Conservation (phyloP, 1,140 invertebrate species). For the Drosophila sp. region DNA sequence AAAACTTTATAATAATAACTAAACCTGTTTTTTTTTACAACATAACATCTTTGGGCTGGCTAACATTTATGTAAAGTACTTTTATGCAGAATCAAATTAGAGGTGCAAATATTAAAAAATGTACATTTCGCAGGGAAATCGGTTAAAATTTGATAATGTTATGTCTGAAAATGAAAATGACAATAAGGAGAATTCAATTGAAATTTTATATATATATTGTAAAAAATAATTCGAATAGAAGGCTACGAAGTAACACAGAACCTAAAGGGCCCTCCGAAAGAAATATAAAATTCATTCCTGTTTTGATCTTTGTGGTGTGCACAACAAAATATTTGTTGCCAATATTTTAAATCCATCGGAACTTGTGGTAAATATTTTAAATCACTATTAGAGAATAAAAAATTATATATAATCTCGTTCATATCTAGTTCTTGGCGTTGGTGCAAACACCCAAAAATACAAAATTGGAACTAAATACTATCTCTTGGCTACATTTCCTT, state of each 20-base stretch:
- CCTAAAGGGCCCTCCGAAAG: background rate
- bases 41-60: no score
- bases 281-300: slow-evolving; percentile 22
- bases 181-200: no score
- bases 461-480: background rate
- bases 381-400: background rate
- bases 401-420: background rate
- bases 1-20: slow-evolving; percentile 6
- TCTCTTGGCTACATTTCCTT: background rate
- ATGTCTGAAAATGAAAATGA: no score
- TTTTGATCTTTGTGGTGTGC: slow-evolving; percentile 34
- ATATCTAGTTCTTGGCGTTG: slow-evolving; percentile 5
- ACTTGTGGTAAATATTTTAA: slow-evolving; percentile 19
- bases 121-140: no score
- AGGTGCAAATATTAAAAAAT: no score
- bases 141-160: no score
- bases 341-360: slow-evolving; percentile 10
- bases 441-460: background rate
- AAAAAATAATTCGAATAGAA: slow-evolving; percentile 1
- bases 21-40: slow-evolving; percentile 7
- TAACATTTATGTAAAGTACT: no score
- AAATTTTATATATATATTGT: no score
- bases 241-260: background rate
- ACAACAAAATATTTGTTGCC: slow-evolving; percentile 37
- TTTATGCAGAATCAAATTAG: no score